These are phyloP conservation scores for Nymphalis io DNA, from an alignment of 1,140 invertebrate species.

Conservation along the genomic window DNA sequence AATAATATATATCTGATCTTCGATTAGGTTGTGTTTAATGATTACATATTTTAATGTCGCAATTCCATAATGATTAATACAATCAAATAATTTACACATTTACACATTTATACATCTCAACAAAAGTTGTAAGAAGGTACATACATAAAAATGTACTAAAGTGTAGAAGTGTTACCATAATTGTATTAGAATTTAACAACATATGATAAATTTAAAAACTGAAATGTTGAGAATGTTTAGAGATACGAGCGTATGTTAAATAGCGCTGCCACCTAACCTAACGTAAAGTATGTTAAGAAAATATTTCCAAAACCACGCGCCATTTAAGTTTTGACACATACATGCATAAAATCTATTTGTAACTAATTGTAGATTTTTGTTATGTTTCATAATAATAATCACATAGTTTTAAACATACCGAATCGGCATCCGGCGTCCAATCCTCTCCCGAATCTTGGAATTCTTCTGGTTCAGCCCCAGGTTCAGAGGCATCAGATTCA, in stretches of 20 bases:
- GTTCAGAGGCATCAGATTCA: slow-evolving; percentile 75
- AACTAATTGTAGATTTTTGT: neutral
- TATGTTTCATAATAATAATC: slow-evolving; percentile 1
- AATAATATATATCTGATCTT: too few relatives aligned
- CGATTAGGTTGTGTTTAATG: too few relatives aligned
- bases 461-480: slow-evolving; percentile 76
- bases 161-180: too few relatives aligned
- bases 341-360: slow-evolving; percentile 2
- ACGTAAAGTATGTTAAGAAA: slow-evolving; percentile 13
- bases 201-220: too few relatives aligned
- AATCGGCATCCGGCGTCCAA: slow-evolving; percentile 79
- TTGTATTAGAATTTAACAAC: too few relatives aligned
- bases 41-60: too few relatives aligned
- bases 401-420: slow-evolving; percentile 49
- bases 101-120: too few relatives aligned
- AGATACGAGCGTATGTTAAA: neutral
- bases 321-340: slow-evolving; percentile 33
- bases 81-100: too few relatives aligned
- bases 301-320: slow-evolving; percentile 39
- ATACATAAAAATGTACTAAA: too few relatives aligned
- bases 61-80: too few relatives aligned
- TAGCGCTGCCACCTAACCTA: slow-evolving; percentile 32
- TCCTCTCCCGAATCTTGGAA: slow-evolving; percentile 80
- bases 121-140: too few relatives aligned
- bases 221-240: too few relatives aligned